These are phyloP conservation scores for Eupithecia exiguata DNA, from an alignment of 2,888 invertebrate genomes.

Conservation along the genomic window DNA sequence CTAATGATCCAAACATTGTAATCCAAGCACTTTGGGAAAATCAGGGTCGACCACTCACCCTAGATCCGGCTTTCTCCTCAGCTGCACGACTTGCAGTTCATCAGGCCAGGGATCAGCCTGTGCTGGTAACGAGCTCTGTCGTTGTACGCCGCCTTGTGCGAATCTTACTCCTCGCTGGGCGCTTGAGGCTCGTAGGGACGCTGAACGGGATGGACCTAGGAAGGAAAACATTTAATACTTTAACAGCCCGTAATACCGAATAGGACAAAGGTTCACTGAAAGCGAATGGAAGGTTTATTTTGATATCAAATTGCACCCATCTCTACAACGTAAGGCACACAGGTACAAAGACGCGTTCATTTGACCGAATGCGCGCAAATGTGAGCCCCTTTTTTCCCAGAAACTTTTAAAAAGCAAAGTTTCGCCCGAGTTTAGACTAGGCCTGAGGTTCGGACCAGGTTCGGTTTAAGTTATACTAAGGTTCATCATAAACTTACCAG, in stretches of 20 bases:
- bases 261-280: not conserved
- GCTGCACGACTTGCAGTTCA: constrained; percentile 70
- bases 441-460: constrained; percentile 50
- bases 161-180: constrained; percentile 36
- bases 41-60: constrained; percentile 36
- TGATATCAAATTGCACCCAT: not conserved
- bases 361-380: not conserved
- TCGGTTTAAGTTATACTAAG: constrained; percentile 42
- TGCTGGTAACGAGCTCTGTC: constrained; percentile 92
- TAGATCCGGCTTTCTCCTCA: constrained; percentile 53
- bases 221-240: not conserved
- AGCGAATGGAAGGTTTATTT: not conserved
- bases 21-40: not conserved
- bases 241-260: not conserved
- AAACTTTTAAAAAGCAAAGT: constrained; percentile 61
- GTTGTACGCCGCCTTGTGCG: constrained; percentile 61
- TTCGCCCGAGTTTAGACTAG: constrained; percentile 71
- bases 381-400: not conserved
- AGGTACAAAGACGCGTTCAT: not conserved
- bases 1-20: not conserved
- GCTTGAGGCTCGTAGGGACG: constrained; percentile 72
- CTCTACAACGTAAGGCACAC: not conserved
- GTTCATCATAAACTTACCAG: constrained; percentile 49
- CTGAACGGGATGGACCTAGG: constrained; percentile 87
- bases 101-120: constrained; percentile 87